Evolutionary conservation across 2,888 invertebrate species (phyloP).

Genomic region (Stramonita haemastoma): DNA sequence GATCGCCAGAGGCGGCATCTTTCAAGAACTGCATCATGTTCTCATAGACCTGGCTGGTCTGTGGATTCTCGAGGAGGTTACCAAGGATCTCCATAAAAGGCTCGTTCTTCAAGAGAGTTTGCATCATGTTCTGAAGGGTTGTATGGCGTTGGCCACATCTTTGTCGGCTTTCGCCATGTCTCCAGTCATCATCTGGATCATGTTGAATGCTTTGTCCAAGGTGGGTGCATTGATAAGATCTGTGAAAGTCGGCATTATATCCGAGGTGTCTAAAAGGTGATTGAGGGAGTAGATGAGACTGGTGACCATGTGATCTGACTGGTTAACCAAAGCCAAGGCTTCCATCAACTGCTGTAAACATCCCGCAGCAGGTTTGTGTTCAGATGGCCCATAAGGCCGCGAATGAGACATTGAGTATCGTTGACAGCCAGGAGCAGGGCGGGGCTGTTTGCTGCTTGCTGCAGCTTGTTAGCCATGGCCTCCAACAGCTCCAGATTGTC

Average conservation of each 20-base stretch:
- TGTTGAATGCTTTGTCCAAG: slow-evolving; percentile 9
- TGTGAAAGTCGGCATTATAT: neutral
- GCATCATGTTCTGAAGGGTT: slow-evolving; percentile 16
- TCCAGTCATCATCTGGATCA: neutral
- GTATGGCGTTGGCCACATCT: neutral
- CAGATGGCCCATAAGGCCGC: neutral
- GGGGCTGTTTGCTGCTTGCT: neutral
- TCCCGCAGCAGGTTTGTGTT: neutral
- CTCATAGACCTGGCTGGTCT: neutral
- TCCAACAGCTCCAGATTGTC: neutral
- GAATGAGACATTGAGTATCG: neutral
- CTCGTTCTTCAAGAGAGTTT: neutral
- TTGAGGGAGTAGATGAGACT: neutral
- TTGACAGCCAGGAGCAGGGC: neutral
- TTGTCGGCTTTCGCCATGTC: neutral
- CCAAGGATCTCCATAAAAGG: neutral
- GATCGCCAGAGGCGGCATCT: neutral
- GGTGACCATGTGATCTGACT: neutral
- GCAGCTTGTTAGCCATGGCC: neutral
- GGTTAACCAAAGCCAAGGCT: neutral
- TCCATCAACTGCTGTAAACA: slow-evolving; percentile 20
- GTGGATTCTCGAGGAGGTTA: neutral
- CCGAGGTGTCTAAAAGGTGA: neutral
- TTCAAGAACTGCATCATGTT: neutral
- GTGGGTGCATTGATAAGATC: neutral